Conservation (phyloP, 2,888 invertebrate genomes). For the Volucella zonaria region DNA sequence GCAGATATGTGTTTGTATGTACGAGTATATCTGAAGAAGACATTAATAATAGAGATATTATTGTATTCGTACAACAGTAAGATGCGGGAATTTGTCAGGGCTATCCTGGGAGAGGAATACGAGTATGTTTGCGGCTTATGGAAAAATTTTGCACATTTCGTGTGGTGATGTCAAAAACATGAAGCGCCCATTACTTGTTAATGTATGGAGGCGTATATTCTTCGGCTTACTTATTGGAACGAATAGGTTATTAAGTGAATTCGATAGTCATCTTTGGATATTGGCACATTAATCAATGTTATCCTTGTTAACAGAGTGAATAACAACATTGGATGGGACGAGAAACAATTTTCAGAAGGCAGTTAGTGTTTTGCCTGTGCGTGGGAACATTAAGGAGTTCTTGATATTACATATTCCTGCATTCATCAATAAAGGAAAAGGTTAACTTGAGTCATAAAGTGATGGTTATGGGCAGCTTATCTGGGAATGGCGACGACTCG, state of each 20-base stretch:
- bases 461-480: no score
- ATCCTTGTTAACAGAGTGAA: constrained; percentile 66
- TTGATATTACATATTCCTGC: no score
- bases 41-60: constrained; percentile 71
- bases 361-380: no score
- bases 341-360: constrained; percentile 11
- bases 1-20: neutral
- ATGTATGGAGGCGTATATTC: constrained; percentile 44
- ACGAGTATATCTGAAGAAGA: constrained; percentile 45
- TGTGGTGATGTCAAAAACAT: constrained; percentile 64
- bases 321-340: constrained; percentile 46
- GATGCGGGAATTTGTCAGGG: constrained; percentile 53
- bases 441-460: no score
- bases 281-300: constrained; percentile 70
- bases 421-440: no score
- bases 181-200: constrained; percentile 34
- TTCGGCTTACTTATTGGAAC: constrained; percentile 19
- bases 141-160: constrained; percentile 66
- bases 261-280: constrained; percentile 57
- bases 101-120: constrained; percentile 16
- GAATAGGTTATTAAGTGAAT: constrained; percentile 44
- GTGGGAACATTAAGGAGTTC: no score
- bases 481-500: no score
- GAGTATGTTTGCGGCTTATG: constrained; percentile 67
- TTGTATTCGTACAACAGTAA: constrained; percentile 52